These are phyloP conservation scores for Drosophila ercepeae DNA, from an alignment of 1,140 invertebrate species.

Conservation along the genomic window DNA sequence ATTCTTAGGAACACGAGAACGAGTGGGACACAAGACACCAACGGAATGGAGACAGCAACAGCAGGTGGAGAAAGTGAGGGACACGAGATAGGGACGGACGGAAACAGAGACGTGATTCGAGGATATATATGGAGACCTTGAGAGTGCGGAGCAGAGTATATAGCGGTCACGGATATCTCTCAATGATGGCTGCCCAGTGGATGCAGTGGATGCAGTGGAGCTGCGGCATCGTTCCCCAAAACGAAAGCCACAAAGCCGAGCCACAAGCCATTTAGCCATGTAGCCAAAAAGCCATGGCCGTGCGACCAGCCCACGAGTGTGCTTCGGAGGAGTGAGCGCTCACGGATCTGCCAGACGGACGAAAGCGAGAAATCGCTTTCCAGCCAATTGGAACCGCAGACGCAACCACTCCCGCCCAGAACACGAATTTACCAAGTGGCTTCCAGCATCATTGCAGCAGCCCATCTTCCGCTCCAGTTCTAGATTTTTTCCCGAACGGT, in stretches of 20 bases:
- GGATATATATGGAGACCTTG: background rate
- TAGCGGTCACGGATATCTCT: background rate
- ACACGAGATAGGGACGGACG: background rate
- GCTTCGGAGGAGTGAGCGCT: background rate
- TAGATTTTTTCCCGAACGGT: conserved; percentile 9
- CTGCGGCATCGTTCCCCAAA: background rate
- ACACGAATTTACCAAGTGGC: conserved; percentile 24
- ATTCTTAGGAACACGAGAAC: conserved; percentile 13
- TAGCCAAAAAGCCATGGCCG: background rate
- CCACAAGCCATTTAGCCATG: background rate
- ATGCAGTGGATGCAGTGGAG: conserved; percentile 11
- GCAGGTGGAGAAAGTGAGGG: conserved; percentile 9
- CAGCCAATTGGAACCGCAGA: too few species aligned
- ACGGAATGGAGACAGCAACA: background rate
- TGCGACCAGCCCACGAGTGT: background rate
- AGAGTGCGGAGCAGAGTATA: background rate
- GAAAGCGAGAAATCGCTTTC: too few species aligned
- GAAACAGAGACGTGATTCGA: conserved; percentile 4
- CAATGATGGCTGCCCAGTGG: conserved; percentile 10
- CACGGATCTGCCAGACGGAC: conserved; percentile 2
- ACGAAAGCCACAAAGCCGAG: background rate
- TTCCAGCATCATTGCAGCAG: conserved; percentile 15
- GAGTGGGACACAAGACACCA: conserved; percentile 15
- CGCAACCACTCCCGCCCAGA: conserved; percentile 3
- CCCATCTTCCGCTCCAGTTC: conserved; percentile 16